Base-by-base conservation (phyloP, 2,797 vertebrate species). In the Macrochelys suwanniensis region DNA sequence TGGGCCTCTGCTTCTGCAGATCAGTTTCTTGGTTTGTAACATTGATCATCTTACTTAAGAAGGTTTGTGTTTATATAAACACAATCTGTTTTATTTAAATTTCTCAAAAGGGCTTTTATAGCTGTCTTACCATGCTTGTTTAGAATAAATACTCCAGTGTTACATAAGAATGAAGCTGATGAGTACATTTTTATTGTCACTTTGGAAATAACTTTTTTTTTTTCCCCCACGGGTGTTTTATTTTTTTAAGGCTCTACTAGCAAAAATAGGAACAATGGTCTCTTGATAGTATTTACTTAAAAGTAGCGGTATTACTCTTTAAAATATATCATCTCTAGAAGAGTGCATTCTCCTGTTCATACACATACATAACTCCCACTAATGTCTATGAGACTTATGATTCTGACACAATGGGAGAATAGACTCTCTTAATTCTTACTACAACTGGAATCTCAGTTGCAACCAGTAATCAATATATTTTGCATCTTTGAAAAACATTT, bases 361-460 rank as follows among this genome's bases (percentile, higher is more conserved):
- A 93, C 88, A 89, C 42, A 71, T 51, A 77, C 91, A 49, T 89
- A 59, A 51, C 89, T 97, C 96, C 84, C 89, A 96, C 91, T 93
- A 76, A 87, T 76, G 37, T 95, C 89, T 91, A 71, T 95, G 93
- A 91, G 96, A 93, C 80, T 53, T 88, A 19, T 71, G 9, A 79
- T 83, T 92, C 84, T 96, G 51, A 87, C 78, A 88, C 51, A 88
- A 42, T 74, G 83, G 96, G 85, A 96, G 93, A 96, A 47, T 50
- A 81, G 81, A 90, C 92, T 42, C 89, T 95, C 96, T 95, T 53
- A 91, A 84, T 89, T 80, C 88, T 94, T 94, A 81, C 45, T 95
- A 95, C 94, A 97, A 96, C 97, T 97, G 97, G 98, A 98, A 97
- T 97, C 87, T 95, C 91, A 95, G 92, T 95, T 96, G 89, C 89